Percentiles rank a stretch among this genome's conserved stretches.
Evolutionary conservation across 2,113 vertebrate species (phyloP).

Genomic region (Coregonus clupeaformis): DNA sequence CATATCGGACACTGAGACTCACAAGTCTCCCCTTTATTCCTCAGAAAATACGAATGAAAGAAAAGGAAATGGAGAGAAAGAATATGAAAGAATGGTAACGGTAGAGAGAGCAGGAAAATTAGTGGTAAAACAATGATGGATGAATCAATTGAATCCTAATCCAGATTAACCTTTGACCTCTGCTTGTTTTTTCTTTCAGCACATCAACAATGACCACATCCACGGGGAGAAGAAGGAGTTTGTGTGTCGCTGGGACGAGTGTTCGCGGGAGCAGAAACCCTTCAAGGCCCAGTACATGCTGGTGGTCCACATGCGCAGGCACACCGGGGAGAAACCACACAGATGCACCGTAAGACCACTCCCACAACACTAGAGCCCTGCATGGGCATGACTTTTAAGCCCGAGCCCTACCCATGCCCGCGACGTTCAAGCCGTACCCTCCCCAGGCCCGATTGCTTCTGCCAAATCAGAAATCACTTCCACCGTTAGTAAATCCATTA

Average conservation of each 20-base stretch:
- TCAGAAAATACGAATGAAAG: constrained; percentile 28
- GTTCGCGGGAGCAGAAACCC: constrained; percentile 96
- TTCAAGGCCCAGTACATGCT: constrained; percentile 99
- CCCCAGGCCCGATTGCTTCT: no score
- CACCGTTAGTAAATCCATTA: no score
- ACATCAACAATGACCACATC: constrained; percentile 98
- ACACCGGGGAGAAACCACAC: constrained; percentile 97
- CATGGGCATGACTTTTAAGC: no score
- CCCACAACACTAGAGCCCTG: no score
- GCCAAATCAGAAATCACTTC: no score
- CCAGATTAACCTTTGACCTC: constrained; percentile 11
- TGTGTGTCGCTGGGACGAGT: constrained; percentile 96
- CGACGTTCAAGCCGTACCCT: no score
- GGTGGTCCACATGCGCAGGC: constrained; percentile 97
- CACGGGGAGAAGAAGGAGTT: constrained; percentile 98
- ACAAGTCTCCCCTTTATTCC: constrained; percentile 29
- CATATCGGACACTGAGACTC: constrained; percentile 58
- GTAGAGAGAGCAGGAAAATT: neutral
- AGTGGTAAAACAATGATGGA: neutral
- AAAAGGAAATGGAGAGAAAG: constrained; percentile 12
- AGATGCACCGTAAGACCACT: constrained; percentile 92
- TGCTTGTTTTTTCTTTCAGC: constrained; percentile 69
- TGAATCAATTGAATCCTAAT: neutral
- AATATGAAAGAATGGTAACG: constrained; percentile 12
- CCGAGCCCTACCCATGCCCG: no score